Evolutionary conservation across 2,797 vertebrate species (phyloP), one percentile per base, ranked within the genome.

Genomic region (Hyperoplus immaculatus): DNA sequence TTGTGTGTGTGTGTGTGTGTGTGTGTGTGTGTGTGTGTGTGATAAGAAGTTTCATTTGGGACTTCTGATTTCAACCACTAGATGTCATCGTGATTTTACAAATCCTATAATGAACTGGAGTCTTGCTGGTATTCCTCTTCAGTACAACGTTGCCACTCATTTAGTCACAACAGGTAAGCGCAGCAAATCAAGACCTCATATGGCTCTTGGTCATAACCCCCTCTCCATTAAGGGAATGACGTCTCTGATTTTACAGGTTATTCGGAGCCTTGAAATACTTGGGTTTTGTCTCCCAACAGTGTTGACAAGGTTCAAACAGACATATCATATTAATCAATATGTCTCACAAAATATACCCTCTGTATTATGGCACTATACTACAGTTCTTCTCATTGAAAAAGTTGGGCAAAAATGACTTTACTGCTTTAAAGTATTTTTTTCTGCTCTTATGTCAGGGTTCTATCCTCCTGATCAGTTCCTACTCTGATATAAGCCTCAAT

Each of bases 41-140:
- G 39, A 50, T 2, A 43, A 7, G 38, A 18, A 38, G 29, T 8
- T 49, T 66, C 11, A 36, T 66, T n/a, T 4, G 9, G 42, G 41
- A 59, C 41, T 87, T 82, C 38, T 62, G 8, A 8, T 80, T 80
- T 65, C 39, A 41, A 82, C 95, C 95, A 95, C 93, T 89, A 95
- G 95, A 85, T 91, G 95, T 94, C 94, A 80, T 80, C 64, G 54
- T 87, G 58, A 84, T 75, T 89, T 87, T 68, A 90, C 53, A 82
- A 84, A 92, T 89, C 36, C 16, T 13, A 0, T 5, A 41, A 21
- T 70, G 18, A 57, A 57, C 38, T 6, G 46, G 4, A n/a, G 15
- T 29, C 21, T 5, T 29, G 8, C n/a, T 29, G n/a, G 12, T 11
- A 14, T 1, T 15, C 10, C 15, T 1, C 0, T 18, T 70, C 0